Evolutionary conservation across 1,140 invertebrate genomes (phyloP).

Genomic region (Meteorus sp.): DNA sequence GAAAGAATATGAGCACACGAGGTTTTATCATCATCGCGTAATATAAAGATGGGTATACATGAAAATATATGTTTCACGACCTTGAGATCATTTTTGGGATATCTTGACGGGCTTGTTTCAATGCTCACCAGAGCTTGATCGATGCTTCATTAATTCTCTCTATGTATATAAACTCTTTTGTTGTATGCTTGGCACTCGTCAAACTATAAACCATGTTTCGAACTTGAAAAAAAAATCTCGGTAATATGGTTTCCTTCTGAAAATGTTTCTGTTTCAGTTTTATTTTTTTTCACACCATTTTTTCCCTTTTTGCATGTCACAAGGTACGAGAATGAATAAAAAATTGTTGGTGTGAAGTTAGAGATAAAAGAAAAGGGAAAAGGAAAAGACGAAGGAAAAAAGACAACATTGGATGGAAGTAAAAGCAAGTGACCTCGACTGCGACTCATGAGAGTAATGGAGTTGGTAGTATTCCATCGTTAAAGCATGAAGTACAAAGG

Average conservation of each 20-base stretch:
- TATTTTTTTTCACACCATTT: too few relatives aligned
- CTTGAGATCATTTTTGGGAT: constrained; percentile 1
- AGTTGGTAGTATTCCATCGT: neutral
- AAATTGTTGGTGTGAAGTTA: neutral
- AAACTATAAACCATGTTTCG: neutral
- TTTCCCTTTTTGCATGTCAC: too few relatives aligned
- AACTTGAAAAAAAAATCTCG: neutral
- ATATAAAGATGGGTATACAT: too few relatives aligned
- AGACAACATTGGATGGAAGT: neutral
- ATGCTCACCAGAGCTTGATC: neutral
- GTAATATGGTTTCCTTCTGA: too few relatives aligned
- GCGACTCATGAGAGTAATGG: constrained; percentile 1
- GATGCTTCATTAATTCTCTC: constrained; percentile 15
- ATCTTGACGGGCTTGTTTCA: neutral
- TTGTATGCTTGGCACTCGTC: too few relatives aligned
- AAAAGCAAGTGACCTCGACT: constrained; percentile 7
- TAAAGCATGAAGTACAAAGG: constrained; percentile 16
- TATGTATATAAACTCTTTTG: too few relatives aligned
- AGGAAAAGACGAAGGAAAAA: neutral
- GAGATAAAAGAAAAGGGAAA: too few relatives aligned
- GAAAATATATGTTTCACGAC: neutral
- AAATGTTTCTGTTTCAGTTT: too few relatives aligned
- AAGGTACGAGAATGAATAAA: constrained; percentile 5
- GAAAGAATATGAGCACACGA: too few relatives aligned
- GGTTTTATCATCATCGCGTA: too few relatives aligned